phyloP scores from a whole-genome alignment of 1,140 invertebrate species.

The Diachasma alloeum region DNA sequence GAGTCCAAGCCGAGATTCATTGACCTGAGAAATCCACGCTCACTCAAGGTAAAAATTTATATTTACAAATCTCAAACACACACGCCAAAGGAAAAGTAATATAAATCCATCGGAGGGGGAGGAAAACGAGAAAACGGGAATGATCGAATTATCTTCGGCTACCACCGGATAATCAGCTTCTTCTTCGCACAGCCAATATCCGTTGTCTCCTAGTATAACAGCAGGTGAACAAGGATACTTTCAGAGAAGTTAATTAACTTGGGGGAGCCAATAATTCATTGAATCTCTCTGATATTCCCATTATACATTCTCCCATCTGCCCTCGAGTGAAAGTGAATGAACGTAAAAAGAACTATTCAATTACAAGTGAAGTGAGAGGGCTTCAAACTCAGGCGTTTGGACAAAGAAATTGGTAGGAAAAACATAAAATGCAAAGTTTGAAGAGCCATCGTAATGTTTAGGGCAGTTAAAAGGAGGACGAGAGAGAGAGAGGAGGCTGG shows the following conservation, averaged over 20 bases:
- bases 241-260: neutral
- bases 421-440: neutral
- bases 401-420: neutral
- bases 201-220: neutral
- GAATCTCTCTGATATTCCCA: neutral
- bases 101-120: neutral
- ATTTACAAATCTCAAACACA: neutral
- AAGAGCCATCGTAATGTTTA: conserved; percentile 6
- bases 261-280: neutral
- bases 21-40: conserved; percentile 59
- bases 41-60: conserved; percentile 54
- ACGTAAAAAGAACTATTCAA: too few species aligned
- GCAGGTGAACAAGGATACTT: neutral
- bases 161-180: neutral
- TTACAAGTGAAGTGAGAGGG: neutral
- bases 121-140: conserved; percentile 8
- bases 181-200: neutral
- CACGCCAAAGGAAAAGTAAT: neutral
- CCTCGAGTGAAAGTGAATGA: neutral
- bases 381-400: neutral
- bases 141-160: conserved; percentile 16
- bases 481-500: neutral
- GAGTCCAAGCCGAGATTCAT: conserved; percentile 47
- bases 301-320: neutral
- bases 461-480: neutral